Evolutionary conservation across 2,797 vertebrate species (phyloP).

Genomic region (Hemibagrus guttatus): DNA sequence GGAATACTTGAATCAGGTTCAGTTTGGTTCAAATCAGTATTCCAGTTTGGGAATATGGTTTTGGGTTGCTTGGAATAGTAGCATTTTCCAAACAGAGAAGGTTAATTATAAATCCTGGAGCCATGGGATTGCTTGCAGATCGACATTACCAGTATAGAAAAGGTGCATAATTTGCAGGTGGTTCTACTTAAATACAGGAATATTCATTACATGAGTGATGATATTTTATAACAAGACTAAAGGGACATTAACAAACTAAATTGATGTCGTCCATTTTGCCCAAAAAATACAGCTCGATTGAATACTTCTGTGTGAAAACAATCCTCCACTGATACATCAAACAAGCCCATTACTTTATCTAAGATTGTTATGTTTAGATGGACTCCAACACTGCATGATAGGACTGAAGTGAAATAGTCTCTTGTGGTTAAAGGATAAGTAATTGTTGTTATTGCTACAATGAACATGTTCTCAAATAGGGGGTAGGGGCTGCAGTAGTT

Average conservation of each 20-base stretch:
- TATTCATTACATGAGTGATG: neutral
- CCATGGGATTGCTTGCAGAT: neutral
- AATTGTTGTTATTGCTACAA: conserved; percentile 32
- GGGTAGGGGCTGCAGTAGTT: conserved; percentile 24
- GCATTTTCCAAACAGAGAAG: neutral
- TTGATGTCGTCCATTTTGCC: neutral
- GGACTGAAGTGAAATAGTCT: neutral
- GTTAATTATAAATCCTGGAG: neutral
- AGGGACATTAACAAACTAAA: neutral
- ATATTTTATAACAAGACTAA: neutral
- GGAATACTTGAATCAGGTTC: neutral
- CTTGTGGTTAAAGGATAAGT: conserved; percentile 1
- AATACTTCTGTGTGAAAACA: neutral
- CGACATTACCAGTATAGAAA: neutral
- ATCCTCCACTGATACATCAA: neutral
- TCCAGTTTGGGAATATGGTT: neutral
- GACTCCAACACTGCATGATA: neutral
- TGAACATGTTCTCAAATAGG: conserved; percentile 21
- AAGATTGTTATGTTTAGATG: neutral
- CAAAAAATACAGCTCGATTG: neutral
- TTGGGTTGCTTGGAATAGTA: neutral
- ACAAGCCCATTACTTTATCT: neutral
- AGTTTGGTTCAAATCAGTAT: neutral
- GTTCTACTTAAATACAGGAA: neutral
- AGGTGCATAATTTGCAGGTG: neutral